Base-by-base conservation (phyloP, 2,113 vertebrate species). In the Saccopteryx bilineata region DNA sequence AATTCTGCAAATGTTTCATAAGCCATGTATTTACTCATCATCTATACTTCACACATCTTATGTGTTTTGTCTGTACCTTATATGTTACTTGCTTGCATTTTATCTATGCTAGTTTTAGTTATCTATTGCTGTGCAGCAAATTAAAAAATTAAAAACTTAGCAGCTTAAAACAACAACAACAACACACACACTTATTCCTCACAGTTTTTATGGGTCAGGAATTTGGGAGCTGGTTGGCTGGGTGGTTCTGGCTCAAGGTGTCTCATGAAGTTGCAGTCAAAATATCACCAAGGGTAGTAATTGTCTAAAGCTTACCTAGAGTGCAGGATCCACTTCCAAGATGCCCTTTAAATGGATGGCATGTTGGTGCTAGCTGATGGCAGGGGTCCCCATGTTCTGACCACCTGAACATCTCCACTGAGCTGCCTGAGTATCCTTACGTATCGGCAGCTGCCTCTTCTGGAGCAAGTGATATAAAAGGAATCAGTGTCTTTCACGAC, bases 1-100 rank as follows among this genome's bases (percentile, higher is more conserved):
- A 90, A 87, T 84, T 85, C 93, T 96, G 52, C 50, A 56, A 58
- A 4, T 79, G 46, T 94, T 54, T 90, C 72, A 39, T 61, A 84
- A 88, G 76, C 54, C 52, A 28, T 85, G 50, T 71, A 13, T 86
- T 90, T 76, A 71, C 71, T 74, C 71, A 93, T 87, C 71, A 48
- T 50, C 81, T 65, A 5, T 58, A 48, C 15, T 46, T 90, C 80
- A 60, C 63, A 95, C 24, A 18, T 66, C 17, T 33, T 58, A 13
- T 15, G 12, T 81, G 46, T 88, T 96, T 91, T 91, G n/a, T 72
- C 48, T 79, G 0, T 50, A 60, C 52, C 74, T 87, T 15, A 0
- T 54, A 71, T 90, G 65, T 21, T 26, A 28, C 75, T 92, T 79
- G n/a, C 28, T 54, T 74, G 28, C 79, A 83, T 95, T 96, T 50